Conservation (phyloP, 2,113 vertebrate genomes). For the Cyanoderma ruficeps region DNA sequence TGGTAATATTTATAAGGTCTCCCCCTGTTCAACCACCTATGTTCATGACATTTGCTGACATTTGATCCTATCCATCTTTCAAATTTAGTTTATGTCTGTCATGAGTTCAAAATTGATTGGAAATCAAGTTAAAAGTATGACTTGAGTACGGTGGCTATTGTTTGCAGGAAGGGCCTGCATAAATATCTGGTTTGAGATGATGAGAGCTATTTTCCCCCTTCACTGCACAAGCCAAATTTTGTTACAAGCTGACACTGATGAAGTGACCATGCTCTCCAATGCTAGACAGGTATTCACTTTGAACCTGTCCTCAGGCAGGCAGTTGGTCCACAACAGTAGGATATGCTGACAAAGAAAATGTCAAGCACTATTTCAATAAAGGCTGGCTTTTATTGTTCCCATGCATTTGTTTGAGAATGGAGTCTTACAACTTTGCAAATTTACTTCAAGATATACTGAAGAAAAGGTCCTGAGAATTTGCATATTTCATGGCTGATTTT, state of each 20-base stretch:
- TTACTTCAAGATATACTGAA: neutral
- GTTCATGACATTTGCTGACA: neutral
- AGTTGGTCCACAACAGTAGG: neutral
- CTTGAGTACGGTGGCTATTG: neutral
- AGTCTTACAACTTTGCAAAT: neutral
- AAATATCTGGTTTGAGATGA: neutral
- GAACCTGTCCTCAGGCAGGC: neutral
- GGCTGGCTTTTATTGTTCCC: neutral
- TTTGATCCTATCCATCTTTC: neutral
- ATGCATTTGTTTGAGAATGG: neutral
- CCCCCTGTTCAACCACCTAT: neutral
- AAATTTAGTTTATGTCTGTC: neutral
- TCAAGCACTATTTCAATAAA: neutral
- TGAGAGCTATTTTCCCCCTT: neutral
- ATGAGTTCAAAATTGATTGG: neutral
- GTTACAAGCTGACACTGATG: neutral
- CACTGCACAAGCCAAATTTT: neutral
- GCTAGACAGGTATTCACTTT: neutral
- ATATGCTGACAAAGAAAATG: neutral
- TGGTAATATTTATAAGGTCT: neutral
- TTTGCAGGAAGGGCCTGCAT: neutral
- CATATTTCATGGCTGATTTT: constrained; percentile 30
- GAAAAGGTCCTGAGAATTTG: constrained; percentile 18
- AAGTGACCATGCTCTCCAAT: neutral
- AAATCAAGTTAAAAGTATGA: neutral